phyloP scores from a whole-genome alignment of 2,797 vertebrate genomes.

The Arctocebus calabarensis region DNA sequence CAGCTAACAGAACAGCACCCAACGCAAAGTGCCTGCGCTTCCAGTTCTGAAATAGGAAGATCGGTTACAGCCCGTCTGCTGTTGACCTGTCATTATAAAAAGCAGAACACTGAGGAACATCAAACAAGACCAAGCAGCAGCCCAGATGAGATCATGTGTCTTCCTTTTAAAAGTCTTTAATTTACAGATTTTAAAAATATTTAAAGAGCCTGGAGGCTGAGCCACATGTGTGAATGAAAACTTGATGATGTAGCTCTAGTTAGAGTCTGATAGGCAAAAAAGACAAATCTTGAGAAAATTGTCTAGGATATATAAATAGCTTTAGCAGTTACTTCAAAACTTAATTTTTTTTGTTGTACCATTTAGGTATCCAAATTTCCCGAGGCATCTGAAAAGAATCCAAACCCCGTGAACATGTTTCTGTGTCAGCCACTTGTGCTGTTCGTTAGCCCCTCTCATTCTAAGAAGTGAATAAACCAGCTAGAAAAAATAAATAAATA shows the following conservation, averaged over 20 bases:
- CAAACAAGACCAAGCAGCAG: constrained; percentile 45
- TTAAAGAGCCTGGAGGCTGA: constrained; percentile 22
- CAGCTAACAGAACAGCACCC: constrained; percentile 78
- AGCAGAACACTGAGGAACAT: constrained; percentile 37
- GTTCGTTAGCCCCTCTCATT: background rate
- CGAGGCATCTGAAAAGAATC: background rate
- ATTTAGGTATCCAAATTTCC: constrained; percentile 15
- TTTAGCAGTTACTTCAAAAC: constrained; percentile 50
- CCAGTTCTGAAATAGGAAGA: constrained; percentile 74
- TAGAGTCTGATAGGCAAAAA: constrained; percentile 66
- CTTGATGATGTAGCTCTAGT: background rate
- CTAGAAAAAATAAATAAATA: background rate
- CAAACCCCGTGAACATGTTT: background rate
- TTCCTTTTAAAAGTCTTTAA: constrained; percentile 61
- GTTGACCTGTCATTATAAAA: constrained; percentile 50
- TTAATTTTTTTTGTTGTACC: constrained; percentile 12
- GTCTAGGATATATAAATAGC: constrained; percentile 27
- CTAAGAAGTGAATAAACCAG: background rate
- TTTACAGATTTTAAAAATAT: constrained; percentile 41
- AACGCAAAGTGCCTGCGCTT: constrained; percentile 69
- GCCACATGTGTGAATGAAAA: constrained; percentile 61
- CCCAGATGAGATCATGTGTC: constrained; percentile 7
- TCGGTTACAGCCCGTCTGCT: constrained; percentile 71
- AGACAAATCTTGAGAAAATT: constrained; percentile 53
- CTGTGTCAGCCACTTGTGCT: background rate